These are phyloP conservation scores for Castor canadensis DNA, from an alignment of 2,113 vertebrate genomes.

Conservation along the genomic window DNA sequence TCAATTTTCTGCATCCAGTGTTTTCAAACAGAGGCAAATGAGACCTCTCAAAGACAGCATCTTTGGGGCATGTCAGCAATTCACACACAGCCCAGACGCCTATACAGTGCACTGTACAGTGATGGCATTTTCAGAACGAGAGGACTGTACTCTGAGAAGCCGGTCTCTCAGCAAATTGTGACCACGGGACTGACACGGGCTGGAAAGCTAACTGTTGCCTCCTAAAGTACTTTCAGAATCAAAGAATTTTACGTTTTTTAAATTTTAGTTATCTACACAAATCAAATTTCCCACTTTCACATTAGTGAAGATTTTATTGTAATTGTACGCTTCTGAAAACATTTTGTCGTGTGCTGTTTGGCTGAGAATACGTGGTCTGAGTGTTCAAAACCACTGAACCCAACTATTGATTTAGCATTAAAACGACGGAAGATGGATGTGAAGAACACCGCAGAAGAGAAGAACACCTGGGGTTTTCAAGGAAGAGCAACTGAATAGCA, in stretches of 20 bases:
- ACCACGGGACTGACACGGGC: not conserved
- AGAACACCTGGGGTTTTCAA: not conserved
- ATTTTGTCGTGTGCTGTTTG: not conserved
- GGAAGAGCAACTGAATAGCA: too few relatives aligned
- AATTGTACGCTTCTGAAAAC: not conserved
- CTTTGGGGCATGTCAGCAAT: not conserved
- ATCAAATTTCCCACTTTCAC: not conserved
- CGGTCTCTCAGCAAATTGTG: not conserved
- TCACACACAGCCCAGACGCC: not conserved
- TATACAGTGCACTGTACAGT: accelerated
- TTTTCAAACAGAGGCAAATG: constrained; percentile 38
- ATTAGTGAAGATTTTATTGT: not conserved
- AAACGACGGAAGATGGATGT: not conserved
- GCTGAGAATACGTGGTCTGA: not conserved
- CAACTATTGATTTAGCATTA: not conserved
- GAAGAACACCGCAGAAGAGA: not conserved
- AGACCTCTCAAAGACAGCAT: not conserved
- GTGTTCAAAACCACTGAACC: not conserved
- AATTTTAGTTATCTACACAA: not conserved
- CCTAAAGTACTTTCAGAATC: not conserved
- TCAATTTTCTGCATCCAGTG: not conserved
- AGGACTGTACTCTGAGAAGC: not conserved
- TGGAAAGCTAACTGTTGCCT: not conserved
- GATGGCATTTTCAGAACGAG: not conserved
- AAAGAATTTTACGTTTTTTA: not conserved